Evolutionary conservation across 2,797 vertebrate genomes (phyloP).

Genomic region (Enteromius paludinosus): DNA sequence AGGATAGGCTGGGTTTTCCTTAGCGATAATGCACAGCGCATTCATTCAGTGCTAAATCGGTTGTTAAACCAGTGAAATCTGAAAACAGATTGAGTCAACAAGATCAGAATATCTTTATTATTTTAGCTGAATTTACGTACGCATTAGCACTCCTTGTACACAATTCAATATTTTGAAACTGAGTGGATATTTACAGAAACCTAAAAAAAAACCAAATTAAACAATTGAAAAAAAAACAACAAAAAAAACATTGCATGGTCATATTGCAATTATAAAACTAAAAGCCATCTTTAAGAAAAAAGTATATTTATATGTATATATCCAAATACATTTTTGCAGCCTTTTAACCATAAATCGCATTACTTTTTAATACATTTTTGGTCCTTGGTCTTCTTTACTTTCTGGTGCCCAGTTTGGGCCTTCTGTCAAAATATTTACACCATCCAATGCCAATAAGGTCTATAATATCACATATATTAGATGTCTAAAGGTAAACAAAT

Average conservation of each 20-base stretch:
- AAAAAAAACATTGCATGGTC: neutral
- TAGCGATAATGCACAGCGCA: neutral
- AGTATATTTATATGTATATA: neutral
- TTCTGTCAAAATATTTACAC: slow-evolving; percentile 14
- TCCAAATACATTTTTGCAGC: neutral
- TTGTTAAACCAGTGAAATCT: neutral
- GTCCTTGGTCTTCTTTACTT: neutral
- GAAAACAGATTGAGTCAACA: neutral
- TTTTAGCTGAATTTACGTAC: neutral
- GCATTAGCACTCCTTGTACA: too few relatives aligned
- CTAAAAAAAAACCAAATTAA: neutral
- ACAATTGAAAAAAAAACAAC: neutral
- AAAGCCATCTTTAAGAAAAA: neutral
- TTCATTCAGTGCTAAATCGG: neutral
- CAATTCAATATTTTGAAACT: neutral
- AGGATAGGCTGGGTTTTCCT: neutral
- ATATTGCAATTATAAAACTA: neutral
- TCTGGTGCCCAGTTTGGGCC: neutral
- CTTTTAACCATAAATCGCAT: neutral
- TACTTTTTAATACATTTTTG: neutral
- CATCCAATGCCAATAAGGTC: slow-evolving; percentile 46
- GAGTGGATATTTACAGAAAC: neutral
- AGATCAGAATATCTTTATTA: neutral
- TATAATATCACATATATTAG: slow-evolving; percentile 49
- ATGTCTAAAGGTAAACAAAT: slow-evolving; percentile 81